phyloP scores from a whole-genome alignment of 2,888 invertebrate genomes.

The Agapostemon virescens region DNA sequence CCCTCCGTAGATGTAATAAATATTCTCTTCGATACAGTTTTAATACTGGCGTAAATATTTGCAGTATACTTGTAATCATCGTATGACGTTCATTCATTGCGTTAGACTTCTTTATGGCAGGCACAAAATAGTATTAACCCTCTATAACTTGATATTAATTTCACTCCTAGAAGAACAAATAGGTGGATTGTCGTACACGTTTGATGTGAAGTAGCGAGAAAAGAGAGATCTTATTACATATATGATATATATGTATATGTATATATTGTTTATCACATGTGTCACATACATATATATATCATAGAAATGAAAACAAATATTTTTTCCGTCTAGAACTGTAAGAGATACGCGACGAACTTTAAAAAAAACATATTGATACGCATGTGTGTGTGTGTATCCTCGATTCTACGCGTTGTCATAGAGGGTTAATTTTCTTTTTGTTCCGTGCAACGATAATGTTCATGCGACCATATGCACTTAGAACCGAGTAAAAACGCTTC shows the following conservation, averaged over 20 bases:
- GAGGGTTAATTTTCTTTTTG: constrained; percentile 16
- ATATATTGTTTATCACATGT: too few relatives aligned
- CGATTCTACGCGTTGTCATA: background rate
- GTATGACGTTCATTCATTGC: constrained; percentile 18
- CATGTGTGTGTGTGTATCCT: background rate
- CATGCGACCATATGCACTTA: constrained; percentile 5
- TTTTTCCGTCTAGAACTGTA: background rate
- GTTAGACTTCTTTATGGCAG: constrained; percentile 29
- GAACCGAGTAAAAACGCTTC: constrained; percentile 5
- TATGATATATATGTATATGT: background rate
- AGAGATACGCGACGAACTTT: background rate
- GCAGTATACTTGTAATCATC: constrained; percentile 18
- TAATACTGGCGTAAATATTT: background rate
- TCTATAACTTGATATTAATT: background rate
- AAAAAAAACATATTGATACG: background rate
- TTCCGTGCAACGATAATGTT: constrained; percentile 21
- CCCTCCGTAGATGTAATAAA: background rate
- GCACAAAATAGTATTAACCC: constrained; percentile 29
- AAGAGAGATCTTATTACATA: background rate
- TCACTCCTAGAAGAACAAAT: background rate
- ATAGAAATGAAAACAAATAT: background rate
- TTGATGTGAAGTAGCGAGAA: background rate
- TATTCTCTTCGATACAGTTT: background rate
- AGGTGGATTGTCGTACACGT: background rate
- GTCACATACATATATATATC: too few relatives aligned